Conservation (phyloP, 1,140 invertebrate species). For the Paracyclopina nana region DNA sequence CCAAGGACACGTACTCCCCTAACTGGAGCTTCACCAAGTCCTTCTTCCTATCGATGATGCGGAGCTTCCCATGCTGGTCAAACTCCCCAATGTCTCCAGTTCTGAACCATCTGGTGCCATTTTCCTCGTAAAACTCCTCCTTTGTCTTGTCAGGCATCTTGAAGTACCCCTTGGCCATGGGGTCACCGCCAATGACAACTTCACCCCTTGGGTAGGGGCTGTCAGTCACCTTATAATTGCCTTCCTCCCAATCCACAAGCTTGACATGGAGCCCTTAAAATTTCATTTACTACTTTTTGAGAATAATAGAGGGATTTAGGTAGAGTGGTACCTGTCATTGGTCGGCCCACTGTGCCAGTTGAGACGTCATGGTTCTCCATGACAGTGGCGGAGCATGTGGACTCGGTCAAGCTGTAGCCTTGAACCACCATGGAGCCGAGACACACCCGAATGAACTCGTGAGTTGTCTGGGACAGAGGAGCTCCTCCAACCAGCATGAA, state of each 20-base stretch:
- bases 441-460: conserved; percentile 79
- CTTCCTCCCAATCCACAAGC: conserved; percentile 37
- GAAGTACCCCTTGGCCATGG: conserved; percentile 81
- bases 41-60: conserved; percentile 39
- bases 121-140: conserved; percentile 67
- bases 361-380: conserved; percentile 58
- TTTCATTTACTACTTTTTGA: not conserved
- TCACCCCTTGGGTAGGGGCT: conserved; percentile 75
- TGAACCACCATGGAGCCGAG: conserved; percentile 61
- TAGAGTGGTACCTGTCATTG: conserved; percentile 58
- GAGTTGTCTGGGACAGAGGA: conserved; percentile 82
- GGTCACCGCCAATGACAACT: conserved; percentile 54
- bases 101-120: conserved; percentile 69
- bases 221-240: conserved; percentile 33
- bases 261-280: conserved; percentile 25
- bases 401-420: conserved; percentile 7
- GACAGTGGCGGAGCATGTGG: conserved; percentile 34
- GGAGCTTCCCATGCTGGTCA: conserved; percentile 22
- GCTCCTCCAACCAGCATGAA: conserved; percentile 80
- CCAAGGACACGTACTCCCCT: conserved; percentile 35
- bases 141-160: conserved; percentile 67
- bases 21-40: conserved; percentile 37
- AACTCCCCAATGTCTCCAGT: conserved; percentile 92
- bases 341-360: conserved; percentile 68
- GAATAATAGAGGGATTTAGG: too few relatives aligned